Conservation (phyloP, 1,140 invertebrate species). For the Meloidogyne chitwoodi region DNA sequence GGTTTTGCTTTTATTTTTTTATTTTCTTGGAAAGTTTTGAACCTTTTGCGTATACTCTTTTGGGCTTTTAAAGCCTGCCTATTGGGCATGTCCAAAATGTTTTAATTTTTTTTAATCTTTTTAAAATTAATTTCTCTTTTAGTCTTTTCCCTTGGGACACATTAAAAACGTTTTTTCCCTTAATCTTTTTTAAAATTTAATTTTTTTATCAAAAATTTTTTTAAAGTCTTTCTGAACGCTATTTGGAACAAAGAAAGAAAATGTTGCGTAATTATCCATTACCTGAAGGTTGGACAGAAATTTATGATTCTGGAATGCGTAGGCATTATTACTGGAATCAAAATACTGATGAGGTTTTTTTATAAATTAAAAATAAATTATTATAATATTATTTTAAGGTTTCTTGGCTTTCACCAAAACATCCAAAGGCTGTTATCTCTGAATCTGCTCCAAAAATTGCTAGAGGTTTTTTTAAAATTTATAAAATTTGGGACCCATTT, state of each 20-base stretch:
- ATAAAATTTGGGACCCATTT: too few species aligned
- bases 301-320: conserved; percentile 65
- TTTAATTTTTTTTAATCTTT: too few species aligned
- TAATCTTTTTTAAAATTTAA: background rate
- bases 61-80: too few species aligned
- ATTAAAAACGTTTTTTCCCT: background rate
- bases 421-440: conserved; percentile 50
- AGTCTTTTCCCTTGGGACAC: too few species aligned
- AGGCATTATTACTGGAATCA: conserved; percentile 92
- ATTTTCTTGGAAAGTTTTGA: too few species aligned
- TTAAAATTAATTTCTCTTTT: too few species aligned
- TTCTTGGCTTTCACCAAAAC: conserved; percentile 54
- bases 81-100: too few species aligned
- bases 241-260: conserved; percentile 72
- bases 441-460: conserved; percentile 48
- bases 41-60: too few species aligned
- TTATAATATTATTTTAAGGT: background rate
- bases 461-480: conserved; percentile 21
- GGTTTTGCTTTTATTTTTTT: conserved; percentile 14
- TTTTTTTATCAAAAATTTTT: too few species aligned
- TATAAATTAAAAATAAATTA: too few species aligned
- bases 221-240: conserved; percentile 67
- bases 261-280: conserved; percentile 84
- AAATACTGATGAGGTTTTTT: conserved; percentile 77
- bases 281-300: conserved; percentile 82